Base-by-base conservation (phyloP, 2,888 invertebrate genomes). In the Lottia scabra region DNA sequence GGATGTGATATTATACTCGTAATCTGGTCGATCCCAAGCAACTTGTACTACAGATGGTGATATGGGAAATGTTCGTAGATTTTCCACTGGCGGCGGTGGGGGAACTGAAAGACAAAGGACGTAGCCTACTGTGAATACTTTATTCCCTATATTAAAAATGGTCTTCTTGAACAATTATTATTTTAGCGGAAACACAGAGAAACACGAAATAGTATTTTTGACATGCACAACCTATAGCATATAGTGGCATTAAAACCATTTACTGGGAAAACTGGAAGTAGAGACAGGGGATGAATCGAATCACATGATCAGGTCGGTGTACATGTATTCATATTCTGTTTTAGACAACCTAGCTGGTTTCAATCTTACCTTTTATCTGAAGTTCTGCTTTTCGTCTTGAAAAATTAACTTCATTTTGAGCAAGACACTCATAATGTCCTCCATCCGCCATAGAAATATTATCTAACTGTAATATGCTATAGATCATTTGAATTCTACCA, bases 21-120 rank as follows among this genome's bases (percentile, higher is more conserved):
- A 78, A n/a, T 78, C 68, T 0, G 80, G 79, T 26, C 68, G 67
- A 12, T 76, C 65, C 79, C 80, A 81, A 1, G 46, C 19, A 19
- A 78, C 75, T 4, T 72, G 69, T 0, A 78, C 73, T 30, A 65
- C 65, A 12, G 69, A 45, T 5, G 78, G 78, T 16, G 78, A 78
- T 38, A 78, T 48, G 4, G 78, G 68, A 8, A 78, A 62, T 8
- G 75, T 70, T 19, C 70, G 74, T 15, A 78, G 63, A 65, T 78
- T 74, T 19, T 70, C 65, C 0, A 76, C 70, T 13, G 74, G 68
- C 6, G 75, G 74, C n/a, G 75, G 74, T 1, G 67, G 73, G 0
- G 74, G 75, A 8, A 73, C 78, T 78, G 73, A 38, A 69, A 38
- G 10, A 38, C 5, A 38, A 6, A 38, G 1, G 38, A 30, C 30